Conservation (phyloP, 35 echinoderm and acorn worm species). For the Eucidaris tribuloides region DNA sequence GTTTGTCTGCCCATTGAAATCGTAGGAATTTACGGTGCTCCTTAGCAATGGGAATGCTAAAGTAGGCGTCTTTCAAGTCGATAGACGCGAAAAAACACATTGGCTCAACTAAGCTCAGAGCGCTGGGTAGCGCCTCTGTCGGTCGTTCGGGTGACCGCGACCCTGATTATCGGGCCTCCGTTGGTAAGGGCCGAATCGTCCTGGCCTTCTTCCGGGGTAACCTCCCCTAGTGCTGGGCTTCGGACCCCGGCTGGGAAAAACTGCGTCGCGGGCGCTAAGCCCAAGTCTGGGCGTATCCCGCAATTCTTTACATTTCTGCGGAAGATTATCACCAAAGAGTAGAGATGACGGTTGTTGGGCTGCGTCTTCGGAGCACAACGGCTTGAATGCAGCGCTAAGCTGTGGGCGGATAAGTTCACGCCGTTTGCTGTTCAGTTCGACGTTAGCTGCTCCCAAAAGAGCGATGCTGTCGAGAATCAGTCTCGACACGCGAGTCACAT, state of each 20-base stretch:
- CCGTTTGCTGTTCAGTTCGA: neutral
- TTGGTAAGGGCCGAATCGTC: too few relatives aligned
- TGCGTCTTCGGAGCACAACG: neutral
- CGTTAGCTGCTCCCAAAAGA: neutral
- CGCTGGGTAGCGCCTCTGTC: too few relatives aligned
- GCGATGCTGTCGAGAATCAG: neutral
- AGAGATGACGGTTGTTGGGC: neutral
- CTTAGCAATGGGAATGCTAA: slow-evolving; percentile 40
- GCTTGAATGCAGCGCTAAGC: neutral
- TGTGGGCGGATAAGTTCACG: neutral
- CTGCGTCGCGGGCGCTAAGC: neutral
- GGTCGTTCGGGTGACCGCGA: too few relatives aligned
- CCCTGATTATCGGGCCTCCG: too few relatives aligned
- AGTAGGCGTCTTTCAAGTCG: slow-evolving; percentile 78
- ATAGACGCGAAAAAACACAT: slow-evolving; percentile 19
- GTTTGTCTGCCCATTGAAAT: slow-evolving; percentile 12
- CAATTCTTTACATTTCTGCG: neutral
- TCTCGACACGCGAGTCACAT: neutral
- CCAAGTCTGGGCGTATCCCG: neutral
- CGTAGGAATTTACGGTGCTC: slow-evolving; percentile 7
- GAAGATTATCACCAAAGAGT: neutral
- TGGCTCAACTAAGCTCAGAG: neutral
- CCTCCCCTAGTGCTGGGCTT: too few relatives aligned
- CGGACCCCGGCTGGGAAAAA: too few relatives aligned
- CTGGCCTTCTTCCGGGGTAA: too few relatives aligned